phyloP scores from a whole-genome alignment of 2,113 vertebrate genomes.

The Pollimyrus isidori region DNA sequence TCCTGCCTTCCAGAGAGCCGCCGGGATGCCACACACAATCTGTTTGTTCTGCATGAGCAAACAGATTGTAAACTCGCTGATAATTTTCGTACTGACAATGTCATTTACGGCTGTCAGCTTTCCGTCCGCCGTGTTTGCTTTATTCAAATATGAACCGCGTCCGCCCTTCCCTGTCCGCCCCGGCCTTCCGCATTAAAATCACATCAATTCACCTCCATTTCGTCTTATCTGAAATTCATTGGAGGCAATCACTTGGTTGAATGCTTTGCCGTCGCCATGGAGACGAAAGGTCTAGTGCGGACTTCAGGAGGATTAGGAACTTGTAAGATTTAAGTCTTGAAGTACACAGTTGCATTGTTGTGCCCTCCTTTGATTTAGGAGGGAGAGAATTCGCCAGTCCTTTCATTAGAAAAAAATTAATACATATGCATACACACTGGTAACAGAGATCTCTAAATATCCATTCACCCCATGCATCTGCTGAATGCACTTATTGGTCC shows the following conservation, averaged over 20 bases:
- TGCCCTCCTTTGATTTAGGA: constrained; percentile 70
- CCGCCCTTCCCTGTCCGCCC: constrained; percentile 94
- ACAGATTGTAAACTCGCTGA: constrained; percentile 99
- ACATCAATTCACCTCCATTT: constrained; percentile 99
- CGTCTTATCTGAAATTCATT: constrained; percentile 99
- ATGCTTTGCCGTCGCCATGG: constrained; percentile 98
- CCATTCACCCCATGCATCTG: constrained; percentile 29
- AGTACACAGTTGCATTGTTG: constrained; percentile 83
- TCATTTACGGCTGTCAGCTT: constrained; percentile 99
- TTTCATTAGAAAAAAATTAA: constrained; percentile 59
- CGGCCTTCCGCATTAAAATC: constrained; percentile 99
- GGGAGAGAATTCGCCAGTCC: constrained; percentile 59
- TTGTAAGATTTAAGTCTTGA: constrained; percentile 98
- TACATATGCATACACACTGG: constrained; percentile 52
- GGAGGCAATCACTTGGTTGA: constrained; percentile 99
- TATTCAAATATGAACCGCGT: constrained; percentile 99
- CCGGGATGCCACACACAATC: constrained; percentile 99
- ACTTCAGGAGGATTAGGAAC: constrained; percentile 98
- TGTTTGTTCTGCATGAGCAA: constrained; percentile 99
- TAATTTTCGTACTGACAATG: constrained; percentile 99
- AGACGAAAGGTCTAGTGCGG: constrained; percentile 94
- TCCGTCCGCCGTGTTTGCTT: constrained; percentile 99
- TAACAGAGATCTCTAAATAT: constrained; percentile 54
- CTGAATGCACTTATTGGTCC: constrained; percentile 34
- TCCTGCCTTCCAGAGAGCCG: constrained; percentile 88